Evolutionary conservation across 2,797 vertebrate species (phyloP).

Genomic region (Propithecus deckenii): DNA sequence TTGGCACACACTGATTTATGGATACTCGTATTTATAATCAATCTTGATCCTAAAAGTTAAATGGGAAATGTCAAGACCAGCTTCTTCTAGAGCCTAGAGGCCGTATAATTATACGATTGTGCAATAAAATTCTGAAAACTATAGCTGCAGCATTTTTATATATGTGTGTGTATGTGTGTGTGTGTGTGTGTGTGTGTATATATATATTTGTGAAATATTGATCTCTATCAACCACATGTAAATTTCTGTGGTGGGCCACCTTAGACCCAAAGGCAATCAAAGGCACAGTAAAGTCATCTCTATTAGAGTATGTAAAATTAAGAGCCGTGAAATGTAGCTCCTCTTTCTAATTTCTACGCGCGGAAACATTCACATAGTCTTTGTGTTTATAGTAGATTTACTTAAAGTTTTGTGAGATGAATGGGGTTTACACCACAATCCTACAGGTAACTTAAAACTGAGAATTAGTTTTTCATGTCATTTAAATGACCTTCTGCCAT

Average conservation of each 20-base stretch:
- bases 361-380: neutral
- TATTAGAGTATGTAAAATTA: neutral
- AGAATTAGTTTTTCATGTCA: neutral
- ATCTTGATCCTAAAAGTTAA: neutral
- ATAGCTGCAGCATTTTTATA: neutral
- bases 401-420: neutral
- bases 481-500: neutral
- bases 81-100: neutral
- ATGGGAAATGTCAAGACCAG: neutral
- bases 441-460: neutral
- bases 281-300: slow-evolving; percentile 89
- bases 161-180: too few species aligned
- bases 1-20: neutral
- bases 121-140: neutral
- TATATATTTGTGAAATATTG: neutral
- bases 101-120: neutral
- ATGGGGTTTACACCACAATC: neutral
- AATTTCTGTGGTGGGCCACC: slow-evolving; percentile 85
- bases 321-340: neutral
- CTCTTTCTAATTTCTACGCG: neutral
- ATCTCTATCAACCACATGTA: neutral
- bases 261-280: slow-evolving; percentile 90
- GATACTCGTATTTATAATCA: neutral
- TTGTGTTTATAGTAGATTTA: neutral
- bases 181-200: too few species aligned